Conservation (phyloP, 2,113 vertebrate genomes). For the Alosa alosa region DNA sequence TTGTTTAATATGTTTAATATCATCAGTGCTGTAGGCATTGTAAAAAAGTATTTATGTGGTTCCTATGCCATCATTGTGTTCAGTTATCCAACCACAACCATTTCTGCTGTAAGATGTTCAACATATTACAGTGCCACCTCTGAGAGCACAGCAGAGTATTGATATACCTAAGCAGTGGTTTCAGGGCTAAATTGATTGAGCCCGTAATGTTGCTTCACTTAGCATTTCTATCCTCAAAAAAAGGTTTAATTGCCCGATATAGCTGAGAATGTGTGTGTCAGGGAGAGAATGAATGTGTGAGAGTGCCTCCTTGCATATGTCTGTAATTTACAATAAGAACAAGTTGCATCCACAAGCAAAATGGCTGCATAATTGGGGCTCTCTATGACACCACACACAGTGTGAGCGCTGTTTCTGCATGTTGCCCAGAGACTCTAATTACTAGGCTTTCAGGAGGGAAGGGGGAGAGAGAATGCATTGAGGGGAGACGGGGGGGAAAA, state of each 20-base stretch:
- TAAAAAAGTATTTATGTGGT: background rate
- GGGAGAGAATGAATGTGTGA: slow-evolving; percentile 37
- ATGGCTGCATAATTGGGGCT: slow-evolving; percentile 76
- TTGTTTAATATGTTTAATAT: slow-evolving; percentile 7
- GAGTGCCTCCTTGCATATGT: slow-evolving; percentile 23
- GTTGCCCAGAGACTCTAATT: slow-evolving; percentile 75
- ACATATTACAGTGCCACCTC: background rate
- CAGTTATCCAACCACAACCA: background rate
- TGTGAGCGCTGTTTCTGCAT: slow-evolving; percentile 72
- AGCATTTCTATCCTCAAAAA: slow-evolving; percentile 28
- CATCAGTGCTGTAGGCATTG: background rate
- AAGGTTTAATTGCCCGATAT: slow-evolving; percentile 35
- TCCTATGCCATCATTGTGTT: background rate
- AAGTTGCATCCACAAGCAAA: slow-evolving; percentile 71
- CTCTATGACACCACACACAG: slow-evolving; percentile 72
- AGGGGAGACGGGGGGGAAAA: slow-evolving; percentile 59
- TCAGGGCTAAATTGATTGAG: slow-evolving; percentile 8
- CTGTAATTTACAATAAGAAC: slow-evolving; percentile 58
- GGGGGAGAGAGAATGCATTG: slow-evolving; percentile 53
- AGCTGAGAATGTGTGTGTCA: slow-evolving; percentile 36
- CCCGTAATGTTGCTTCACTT: slow-evolving; percentile 9
- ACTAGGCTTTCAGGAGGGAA: slow-evolving; percentile 70
- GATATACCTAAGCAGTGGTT: background rate
- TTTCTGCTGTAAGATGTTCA: background rate
- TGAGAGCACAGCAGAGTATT: background rate